A percentile compares a stretch with the other conserved stretches of the same genome.
phyloP scores from a whole-genome alignment of 53 echinoderm and acorn worm species.

The Henricia sp. region DNA sequence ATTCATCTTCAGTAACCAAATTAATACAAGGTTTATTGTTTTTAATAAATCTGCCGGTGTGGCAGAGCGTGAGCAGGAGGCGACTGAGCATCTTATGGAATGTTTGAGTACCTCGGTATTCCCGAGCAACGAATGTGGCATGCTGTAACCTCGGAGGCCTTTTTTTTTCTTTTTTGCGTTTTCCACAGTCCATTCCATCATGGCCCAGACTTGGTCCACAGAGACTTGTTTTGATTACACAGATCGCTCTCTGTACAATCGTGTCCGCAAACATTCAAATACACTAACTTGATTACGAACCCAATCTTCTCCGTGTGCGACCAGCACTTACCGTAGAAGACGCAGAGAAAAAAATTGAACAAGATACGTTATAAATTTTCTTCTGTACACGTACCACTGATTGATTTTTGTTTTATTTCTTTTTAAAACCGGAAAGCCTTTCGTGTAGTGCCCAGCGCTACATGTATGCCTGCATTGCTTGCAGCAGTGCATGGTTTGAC shows the following conservation, averaged over 20 bases:
- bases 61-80: conserved; percentile 1
- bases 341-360: conserved; percentile 19
- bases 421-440: conserved; percentile 19
- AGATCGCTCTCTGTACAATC: conserved; percentile 46
- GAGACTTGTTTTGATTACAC: conserved; percentile 36
- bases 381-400: neutral
- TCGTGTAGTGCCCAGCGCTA: conserved; percentile 34
- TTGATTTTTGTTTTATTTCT: conserved; percentile 15
- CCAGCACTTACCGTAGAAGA: conserved; percentile 40
- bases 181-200: conserved; percentile 2
- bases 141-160: neutral
- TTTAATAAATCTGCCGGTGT: conserved; percentile 7
- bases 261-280: conserved; percentile 36
- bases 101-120: conserved; percentile 14
- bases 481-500: conserved; percentile 5
- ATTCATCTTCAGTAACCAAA: conserved; percentile 29
- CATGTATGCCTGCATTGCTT: conserved; percentile 19
- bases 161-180: neutral
- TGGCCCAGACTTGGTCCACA: neutral
- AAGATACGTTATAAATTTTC: conserved; percentile 26
- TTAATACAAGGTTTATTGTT: conserved; percentile 46
- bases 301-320: neutral
- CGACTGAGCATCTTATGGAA: neutral
- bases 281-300: conserved; percentile 35
- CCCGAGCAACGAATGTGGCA: conserved; percentile 1